A percentile compares a stretch with the other conserved stretches of the same genome.
Conservation (phyloP, 2,113 vertebrate species). For the Solenodon paradoxus region DNA sequence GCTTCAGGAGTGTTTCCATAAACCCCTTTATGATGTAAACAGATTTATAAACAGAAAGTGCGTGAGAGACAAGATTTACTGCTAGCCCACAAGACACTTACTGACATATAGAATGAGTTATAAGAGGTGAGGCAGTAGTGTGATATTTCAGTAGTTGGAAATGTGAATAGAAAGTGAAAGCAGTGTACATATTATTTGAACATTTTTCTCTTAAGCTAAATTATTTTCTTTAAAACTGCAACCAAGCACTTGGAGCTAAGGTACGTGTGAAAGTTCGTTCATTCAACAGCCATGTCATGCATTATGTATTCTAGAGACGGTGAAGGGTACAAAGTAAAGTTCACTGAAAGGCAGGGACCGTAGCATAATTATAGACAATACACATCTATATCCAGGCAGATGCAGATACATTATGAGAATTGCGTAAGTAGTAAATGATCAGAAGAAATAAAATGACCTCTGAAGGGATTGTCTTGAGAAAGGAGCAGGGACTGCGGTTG, state of each 20-base stretch:
- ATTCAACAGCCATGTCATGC: not conserved
- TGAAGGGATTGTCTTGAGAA: not conserved
- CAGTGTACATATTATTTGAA: not conserved
- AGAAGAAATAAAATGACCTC: not conserved
- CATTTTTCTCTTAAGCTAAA: not conserved
- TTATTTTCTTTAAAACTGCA: not conserved
- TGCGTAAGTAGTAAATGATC: not conserved
- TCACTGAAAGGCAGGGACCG: not conserved
- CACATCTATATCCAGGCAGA: not conserved
- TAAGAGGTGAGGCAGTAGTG: not conserved
- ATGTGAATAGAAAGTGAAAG: not conserved
- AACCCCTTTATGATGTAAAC: not conserved
- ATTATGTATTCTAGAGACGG: not conserved
- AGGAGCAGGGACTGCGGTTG: not conserved
- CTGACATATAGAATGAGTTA: not conserved
- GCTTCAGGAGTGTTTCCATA: not conserved
- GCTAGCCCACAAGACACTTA: not conserved
- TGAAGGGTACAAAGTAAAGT: not conserved
- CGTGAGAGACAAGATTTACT: not conserved
- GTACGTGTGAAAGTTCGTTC: not conserved
- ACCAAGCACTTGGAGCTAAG: not conserved
- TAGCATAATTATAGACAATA: not conserved
- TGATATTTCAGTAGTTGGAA: not conserved
- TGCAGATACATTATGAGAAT: not conserved
- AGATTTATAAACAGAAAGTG: not conserved